These are phyloP conservation scores for Whitmania pigra DNA, from an alignment of 1,140 invertebrate species.

Conservation along the genomic window DNA sequence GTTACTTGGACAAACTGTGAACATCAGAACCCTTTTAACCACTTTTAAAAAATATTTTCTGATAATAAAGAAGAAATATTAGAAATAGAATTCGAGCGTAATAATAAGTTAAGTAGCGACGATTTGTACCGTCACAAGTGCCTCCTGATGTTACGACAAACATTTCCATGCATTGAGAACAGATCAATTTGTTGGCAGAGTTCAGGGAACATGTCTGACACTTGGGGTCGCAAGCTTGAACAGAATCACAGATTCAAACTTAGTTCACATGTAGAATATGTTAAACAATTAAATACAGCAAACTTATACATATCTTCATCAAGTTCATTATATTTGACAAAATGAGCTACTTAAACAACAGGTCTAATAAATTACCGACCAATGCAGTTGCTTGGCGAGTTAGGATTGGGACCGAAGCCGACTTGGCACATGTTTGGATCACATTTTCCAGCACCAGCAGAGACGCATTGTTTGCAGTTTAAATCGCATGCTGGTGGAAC, in stretches of 20 bases:
- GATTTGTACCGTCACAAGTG: conserved; percentile 1
- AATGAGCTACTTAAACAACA: background rate
- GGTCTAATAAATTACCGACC: background rate
- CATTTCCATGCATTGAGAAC: conserved; percentile 2
- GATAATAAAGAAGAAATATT: background rate
- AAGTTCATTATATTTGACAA: background rate
- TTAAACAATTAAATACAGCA: too few relatives aligned
- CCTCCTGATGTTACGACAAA: conserved; percentile 11
- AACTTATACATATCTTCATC: background rate
- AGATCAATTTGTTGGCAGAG: background rate
- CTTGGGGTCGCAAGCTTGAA: conserved; percentile 13
- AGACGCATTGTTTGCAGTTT: conserved; percentile 14
- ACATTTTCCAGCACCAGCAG: conserved; percentile 13
- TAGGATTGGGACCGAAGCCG: conserved; percentile 6
- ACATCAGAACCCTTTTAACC: background rate
- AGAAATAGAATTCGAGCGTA: background rate
- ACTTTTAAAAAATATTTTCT: background rate
- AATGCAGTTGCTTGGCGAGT: background rate
- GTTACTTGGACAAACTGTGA: conserved; percentile 14
- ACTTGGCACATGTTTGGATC: background rate
- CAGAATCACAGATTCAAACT: too few relatives aligned
- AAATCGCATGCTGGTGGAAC: background rate
- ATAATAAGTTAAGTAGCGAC: background rate
- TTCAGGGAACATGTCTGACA: conserved; percentile 11
- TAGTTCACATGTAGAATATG: too few relatives aligned